Conservation (phyloP, 2,888 invertebrate genomes). For the Platycnemis pennipes region DNA sequence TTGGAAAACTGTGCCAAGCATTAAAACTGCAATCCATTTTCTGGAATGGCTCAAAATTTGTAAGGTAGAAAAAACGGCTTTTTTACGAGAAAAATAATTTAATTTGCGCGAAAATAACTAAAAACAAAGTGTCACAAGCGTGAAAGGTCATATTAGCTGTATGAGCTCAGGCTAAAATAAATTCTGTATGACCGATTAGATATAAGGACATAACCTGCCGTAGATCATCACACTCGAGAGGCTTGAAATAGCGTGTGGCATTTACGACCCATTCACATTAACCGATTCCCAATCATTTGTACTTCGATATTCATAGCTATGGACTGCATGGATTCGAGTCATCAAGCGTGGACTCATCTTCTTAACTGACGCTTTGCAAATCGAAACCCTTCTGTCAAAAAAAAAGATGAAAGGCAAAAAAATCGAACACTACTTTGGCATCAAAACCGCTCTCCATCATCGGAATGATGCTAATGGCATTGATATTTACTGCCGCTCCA, state of each 20-base stretch:
- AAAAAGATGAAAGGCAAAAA: background rate
- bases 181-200: too few relatives aligned
- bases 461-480: slow-evolving; percentile 26
- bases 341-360: background rate
- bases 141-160: too few relatives aligned
- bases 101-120: too few relatives aligned
- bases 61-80: too few relatives aligned
- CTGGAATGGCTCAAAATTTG: too few relatives aligned
- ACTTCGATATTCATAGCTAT: background rate
- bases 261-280: background rate
- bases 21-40: too few relatives aligned
- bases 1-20: too few relatives aligned
- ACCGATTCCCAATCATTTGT: background rate
- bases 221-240: too few relatives aligned
- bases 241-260: background rate
- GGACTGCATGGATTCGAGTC: background rate
- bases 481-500: slow-evolving; percentile 29
- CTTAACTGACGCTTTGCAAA: slow-evolving; percentile 39
- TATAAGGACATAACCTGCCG: too few relatives aligned
- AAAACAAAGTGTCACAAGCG: too few relatives aligned
- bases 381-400: background rate
- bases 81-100: too few relatives aligned
- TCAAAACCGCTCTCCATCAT: background rate
- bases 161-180: too few relatives aligned
- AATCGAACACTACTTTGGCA: background rate